Conservation (phyloP, 2,797 vertebrate genomes). For the Ptychobarbus kaznakovi region DNA sequence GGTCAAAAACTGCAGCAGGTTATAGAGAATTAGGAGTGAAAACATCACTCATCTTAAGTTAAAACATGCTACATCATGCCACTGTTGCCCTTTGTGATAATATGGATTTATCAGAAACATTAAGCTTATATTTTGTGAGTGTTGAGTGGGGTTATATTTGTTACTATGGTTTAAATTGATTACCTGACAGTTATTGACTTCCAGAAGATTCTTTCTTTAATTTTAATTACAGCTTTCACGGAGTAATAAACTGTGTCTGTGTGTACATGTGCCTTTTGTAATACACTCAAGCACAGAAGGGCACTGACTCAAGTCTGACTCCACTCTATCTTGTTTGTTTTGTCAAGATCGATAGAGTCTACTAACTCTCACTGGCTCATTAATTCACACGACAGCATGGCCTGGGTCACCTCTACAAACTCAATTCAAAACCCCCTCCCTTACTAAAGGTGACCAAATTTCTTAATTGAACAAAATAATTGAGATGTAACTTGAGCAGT, state of each 20-base stretch:
- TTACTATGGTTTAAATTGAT: background rate
- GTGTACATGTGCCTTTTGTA: background rate
- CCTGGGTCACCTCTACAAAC: background rate
- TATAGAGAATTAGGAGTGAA: background rate
- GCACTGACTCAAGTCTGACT: background rate
- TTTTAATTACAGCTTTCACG: background rate
- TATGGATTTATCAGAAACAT: background rate
- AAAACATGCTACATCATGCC: background rate
- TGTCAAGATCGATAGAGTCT: background rate
- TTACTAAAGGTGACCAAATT: background rate
- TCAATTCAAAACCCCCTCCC: background rate
- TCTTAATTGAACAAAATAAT: background rate
- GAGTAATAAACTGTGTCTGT: background rate
- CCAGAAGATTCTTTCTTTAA: background rate
- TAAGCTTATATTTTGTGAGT: background rate
- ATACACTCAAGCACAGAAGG: background rate
- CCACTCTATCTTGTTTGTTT: background rate
- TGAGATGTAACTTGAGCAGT: background rate
- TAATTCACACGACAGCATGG: background rate
- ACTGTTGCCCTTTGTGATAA: background rate
- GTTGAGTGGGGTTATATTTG: background rate
- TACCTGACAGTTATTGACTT: background rate
- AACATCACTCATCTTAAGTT: background rate
- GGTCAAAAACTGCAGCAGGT: background rate
- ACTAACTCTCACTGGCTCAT: background rate